Conservation (phyloP, 2,113 vertebrate species). For the Ovis canadensis region DNA sequence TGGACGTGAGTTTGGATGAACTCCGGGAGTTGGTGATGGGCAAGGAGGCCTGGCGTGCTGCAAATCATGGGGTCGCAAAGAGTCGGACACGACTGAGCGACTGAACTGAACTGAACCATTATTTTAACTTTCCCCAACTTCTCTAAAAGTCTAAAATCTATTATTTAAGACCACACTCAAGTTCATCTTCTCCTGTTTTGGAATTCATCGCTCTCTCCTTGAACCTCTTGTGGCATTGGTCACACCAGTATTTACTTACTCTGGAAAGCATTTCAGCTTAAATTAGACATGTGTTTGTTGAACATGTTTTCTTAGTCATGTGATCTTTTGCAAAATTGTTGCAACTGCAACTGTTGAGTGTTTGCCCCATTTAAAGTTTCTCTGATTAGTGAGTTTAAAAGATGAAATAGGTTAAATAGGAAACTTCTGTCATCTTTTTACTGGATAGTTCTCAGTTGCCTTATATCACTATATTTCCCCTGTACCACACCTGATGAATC, state of each 20-base stretch:
- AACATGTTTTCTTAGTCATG: neutral
- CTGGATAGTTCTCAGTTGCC: neutral
- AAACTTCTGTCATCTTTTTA: neutral
- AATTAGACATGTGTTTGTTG: neutral
- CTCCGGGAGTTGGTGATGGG: too few species aligned
- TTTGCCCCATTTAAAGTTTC: neutral
- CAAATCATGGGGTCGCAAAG: fast-evolving
- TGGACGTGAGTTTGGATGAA: too few species aligned
- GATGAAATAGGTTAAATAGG: neutral
- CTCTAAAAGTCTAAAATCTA: neutral
- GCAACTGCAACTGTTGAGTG: neutral
- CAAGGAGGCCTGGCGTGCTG: too few species aligned
- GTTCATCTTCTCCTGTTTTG: neutral
- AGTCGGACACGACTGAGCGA: too few species aligned
- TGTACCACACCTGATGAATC: neutral
- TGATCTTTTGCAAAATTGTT: neutral
- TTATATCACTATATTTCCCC: neutral
- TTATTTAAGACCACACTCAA: neutral
- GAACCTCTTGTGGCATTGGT: too few species aligned
- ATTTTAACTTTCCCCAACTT: neutral
- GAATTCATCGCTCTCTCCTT: neutral
- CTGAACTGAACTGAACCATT: neutral
- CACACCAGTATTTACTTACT: neutral
- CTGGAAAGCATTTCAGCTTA: neutral
- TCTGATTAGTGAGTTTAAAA: neutral